Base-by-base conservation (phyloP, 2,888 invertebrate species). In the Caenorhabditis macrosperma region DNA sequence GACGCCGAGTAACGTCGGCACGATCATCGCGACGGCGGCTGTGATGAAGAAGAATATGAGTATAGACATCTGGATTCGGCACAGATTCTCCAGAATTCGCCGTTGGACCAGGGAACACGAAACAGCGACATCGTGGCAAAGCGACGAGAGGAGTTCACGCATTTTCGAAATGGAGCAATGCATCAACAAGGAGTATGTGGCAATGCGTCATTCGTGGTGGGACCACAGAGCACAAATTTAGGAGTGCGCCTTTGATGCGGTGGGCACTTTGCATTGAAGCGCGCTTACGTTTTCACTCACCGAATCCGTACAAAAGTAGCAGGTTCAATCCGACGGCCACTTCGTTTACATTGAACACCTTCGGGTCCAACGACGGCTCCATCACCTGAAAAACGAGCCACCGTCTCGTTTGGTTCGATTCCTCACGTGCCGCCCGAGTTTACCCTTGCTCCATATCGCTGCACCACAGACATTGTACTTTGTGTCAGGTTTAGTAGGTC, bases 251-350 rank as follows among this genome's bases (percentile, higher is more conserved):
- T 33, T 33, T 33, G 5, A 5, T 9, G 9, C 33, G 5, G 5
- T 33, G 5, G 33, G 5, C 33, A 33, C 5, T 33, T 33, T 7
- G 33, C 33, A 44, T 28, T 41, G 30, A 44, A 12, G 52, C 66
- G 17, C 66, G 54, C 4, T 44, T 44, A 5, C 44, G n/a, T n/a
- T n/a, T 44, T 15, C 17, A 60, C 80, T 55, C 17, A 85, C 85
- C 84, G 44, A 85, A 82, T 64, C 84, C 84, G 69, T 84, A 85
- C 6, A 85, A 74, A 41, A 82, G 66, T 10, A 78, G 7, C 38
- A 83, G 52, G 38, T 84, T 85, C 46, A 84, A 38, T 2, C 79
- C 55, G 1, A 85, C 50, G 1, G 84, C 81, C 20, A 57, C 54
- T 15, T 72, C 72, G 44, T 78, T 80, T 12, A 84, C 75, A 44